Evolutionary conservation across 2,888 invertebrate genomes (phyloP), one percentile per base, ranked within the genome.

Genomic region (Acanthosepion lycidas): DNA sequence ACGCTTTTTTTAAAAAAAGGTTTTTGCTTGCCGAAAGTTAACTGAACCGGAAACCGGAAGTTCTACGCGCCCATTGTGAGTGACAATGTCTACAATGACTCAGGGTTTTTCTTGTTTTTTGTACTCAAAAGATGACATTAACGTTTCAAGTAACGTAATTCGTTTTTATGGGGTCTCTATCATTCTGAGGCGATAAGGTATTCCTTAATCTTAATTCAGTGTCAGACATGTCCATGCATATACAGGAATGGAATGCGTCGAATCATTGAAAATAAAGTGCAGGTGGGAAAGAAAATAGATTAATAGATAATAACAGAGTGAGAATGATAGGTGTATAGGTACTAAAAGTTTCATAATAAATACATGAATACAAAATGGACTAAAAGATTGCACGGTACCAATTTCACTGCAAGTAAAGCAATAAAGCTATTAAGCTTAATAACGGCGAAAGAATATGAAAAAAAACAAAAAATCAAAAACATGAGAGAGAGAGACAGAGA

Each of bases 11-110:
- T 0, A 78, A 78, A 78, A 33, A 78, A 78, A 12, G 23, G n/a
- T 3, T 9, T 33, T 78, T 12, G 78, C n/a, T 15, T 12, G 3
- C 78, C 15, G n/a, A 9, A 33, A n/a, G n/a, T 18, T 78, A 78
- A 78, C 78, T 78, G 78, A 78, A n/a, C 78, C n/a, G n/a, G 78
- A 78, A 78, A 78, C 78, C 78, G 78, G 78, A 78, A 78, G 78
- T 78, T 33, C 78, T n/a, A n/a, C n/a, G n/a, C 18, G 78, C 12
- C 78, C 78, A 78, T 78, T 78, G 78, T 78, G 78, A n/a, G 78
- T 15, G n/a, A 4, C 12, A 78, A 78, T n/a, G 5, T n/a, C n/a
- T 78, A 78, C 78, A 12, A 78, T 78, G 78, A 78, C 78, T 78
- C 78, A 78, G n/a, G 78, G 18, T n/a, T 78, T 78, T 78, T 9